These are phyloP conservation scores for Diarsia mendica DNA, from an alignment of 2,888 invertebrate genomes.

Conservation along the genomic window DNA sequence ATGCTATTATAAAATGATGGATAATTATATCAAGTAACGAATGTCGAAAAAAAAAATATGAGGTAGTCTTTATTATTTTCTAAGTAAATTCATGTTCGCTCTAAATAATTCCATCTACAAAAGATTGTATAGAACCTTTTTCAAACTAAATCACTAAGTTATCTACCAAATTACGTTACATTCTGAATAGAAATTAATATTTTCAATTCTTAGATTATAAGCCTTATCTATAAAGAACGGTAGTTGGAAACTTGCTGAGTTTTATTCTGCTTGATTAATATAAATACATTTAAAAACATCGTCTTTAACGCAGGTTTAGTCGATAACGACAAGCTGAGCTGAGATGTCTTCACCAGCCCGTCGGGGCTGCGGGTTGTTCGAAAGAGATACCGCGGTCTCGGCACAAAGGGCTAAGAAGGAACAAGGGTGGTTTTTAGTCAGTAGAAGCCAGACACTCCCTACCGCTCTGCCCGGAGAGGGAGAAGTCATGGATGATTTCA, in stretches of 20 bases:
- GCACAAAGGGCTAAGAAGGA: too few relatives aligned
- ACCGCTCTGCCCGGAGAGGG: too few relatives aligned
- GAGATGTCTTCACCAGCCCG: not conserved
- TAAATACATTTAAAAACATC: not conserved
- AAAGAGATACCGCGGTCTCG: too few relatives aligned
- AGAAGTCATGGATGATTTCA: too few relatives aligned
- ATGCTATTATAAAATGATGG: not conserved
- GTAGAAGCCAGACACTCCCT: too few relatives aligned
- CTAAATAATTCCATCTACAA: not conserved
- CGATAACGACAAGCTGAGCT: not conserved
- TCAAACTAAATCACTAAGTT: not conserved
- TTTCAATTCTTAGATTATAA: not conserved
- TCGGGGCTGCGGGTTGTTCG: too few relatives aligned
- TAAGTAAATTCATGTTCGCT: not conserved
- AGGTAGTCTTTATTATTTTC: not conserved
- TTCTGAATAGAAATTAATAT: slow-evolving; percentile 7
- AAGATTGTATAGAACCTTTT: not conserved
- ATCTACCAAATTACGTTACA: not conserved
- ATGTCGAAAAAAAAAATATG: not conserved
- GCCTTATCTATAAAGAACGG: not conserved
- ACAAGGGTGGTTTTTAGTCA: too few relatives aligned
- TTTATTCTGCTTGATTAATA: slow-evolving; percentile 16
- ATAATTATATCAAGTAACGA: not conserved
- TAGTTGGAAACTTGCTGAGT: slow-evolving; percentile 4
- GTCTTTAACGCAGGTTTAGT: slow-evolving; percentile 5